Evolutionary conservation across 2,888 invertebrate genomes (phyloP).

Genomic region (Spicauda simplicius): DNA sequence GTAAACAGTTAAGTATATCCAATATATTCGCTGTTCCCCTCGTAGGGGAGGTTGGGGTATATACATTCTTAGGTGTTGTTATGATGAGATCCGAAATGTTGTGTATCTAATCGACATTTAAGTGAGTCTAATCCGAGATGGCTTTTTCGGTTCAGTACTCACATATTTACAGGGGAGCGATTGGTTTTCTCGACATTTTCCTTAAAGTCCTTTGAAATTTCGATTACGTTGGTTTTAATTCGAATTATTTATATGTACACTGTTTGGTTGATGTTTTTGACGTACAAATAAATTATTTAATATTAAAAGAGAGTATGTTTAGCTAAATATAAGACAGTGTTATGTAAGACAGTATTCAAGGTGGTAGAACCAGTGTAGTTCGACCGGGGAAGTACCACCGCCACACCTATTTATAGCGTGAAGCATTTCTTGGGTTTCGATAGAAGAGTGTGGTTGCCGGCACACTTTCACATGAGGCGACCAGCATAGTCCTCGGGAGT

Average conservation of each 20-base stretch:
- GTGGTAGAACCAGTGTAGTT: too few species aligned
- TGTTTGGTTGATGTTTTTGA: too few species aligned
- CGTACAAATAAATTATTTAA: too few species aligned
- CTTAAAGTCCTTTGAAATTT: background rate
- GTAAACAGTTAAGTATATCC: slow-evolving; percentile 30
- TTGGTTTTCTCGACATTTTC: background rate
- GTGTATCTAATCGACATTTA: slow-evolving; percentile 25
- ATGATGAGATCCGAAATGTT: slow-evolving; percentile 26
- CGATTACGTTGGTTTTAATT: background rate
- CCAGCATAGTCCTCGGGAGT: too few species aligned
- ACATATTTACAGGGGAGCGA: slow-evolving; percentile 3
- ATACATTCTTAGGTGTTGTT: slow-evolving; percentile 19
- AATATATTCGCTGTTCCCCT: slow-evolving; percentile 25
- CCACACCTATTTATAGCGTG: too few species aligned
- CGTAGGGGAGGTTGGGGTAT: slow-evolving; percentile 1
- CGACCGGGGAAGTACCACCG: too few species aligned
- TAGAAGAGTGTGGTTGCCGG: too few species aligned
- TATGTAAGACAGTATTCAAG: too few species aligned
- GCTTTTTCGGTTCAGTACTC: slow-evolving; percentile 16
- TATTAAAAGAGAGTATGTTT: too few species aligned
- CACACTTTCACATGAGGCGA: too few species aligned
- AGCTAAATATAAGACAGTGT: too few species aligned
- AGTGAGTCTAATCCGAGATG: slow-evolving; percentile 21
- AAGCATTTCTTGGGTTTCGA: too few species aligned
- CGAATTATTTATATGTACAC: background rate